Conservation (phyloP, 2,797 vertebrate genomes). For the Hephaestus fuliginosus region DNA sequence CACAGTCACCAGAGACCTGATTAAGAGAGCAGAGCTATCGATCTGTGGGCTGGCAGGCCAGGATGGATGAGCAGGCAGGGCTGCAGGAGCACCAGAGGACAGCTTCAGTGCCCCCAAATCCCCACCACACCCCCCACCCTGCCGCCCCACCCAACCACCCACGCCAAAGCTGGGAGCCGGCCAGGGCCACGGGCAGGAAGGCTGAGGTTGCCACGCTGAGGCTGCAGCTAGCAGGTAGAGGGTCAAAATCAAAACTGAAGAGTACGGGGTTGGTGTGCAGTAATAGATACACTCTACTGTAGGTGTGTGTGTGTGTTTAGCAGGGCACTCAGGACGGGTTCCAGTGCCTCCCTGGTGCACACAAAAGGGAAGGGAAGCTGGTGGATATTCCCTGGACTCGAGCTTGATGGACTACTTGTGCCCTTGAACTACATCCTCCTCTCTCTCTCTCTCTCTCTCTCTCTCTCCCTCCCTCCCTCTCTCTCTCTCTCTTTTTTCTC, state of each 20-base stretch:
- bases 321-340: conserved; percentile 39
- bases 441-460: conserved; percentile 53
- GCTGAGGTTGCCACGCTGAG: conserved; percentile 43
- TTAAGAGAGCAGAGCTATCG: conserved; percentile 88
- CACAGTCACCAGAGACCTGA: conserved; percentile 88
- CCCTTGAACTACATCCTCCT: conserved; percentile 82
- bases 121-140: conserved; percentile 37
- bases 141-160: conserved; percentile 67
- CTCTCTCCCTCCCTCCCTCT: too few relatives aligned
- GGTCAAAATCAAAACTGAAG: conserved; percentile 56
- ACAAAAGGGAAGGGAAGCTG: conserved; percentile 23
- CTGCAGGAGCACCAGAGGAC: conserved; percentile 80
- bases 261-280: conserved; percentile 16
- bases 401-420: conserved; percentile 79
- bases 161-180: conserved; percentile 59
- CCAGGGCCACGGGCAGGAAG: conserved; percentile 57
- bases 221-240: conserved; percentile 52
- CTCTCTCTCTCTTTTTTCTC: too few relatives aligned
- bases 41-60: conserved; percentile 84
- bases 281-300: conserved; percentile 32
- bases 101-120: conserved; percentile 70
- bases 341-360: conserved; percentile 32
- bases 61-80: conserved; percentile 86
- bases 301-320: conserved; percentile 24
- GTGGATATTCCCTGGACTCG: conserved; percentile 75